Conservation (phyloP, 53 echinoderm and acorn worm species). For the Mesocentrotus franciscanus region DNA sequence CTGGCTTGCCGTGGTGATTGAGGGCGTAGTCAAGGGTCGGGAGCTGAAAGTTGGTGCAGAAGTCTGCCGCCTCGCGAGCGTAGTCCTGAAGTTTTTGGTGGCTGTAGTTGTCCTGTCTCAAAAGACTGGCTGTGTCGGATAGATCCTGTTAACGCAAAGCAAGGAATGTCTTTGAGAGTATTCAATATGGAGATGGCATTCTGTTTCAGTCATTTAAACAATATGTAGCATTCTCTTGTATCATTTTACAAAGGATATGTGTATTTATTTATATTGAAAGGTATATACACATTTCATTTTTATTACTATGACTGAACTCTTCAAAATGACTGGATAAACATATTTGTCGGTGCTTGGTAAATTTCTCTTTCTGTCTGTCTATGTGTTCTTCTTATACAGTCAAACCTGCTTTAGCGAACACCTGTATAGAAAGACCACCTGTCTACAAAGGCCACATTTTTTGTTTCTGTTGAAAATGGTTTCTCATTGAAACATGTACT, state of each 20-base stretch:
- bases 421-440: too few relatives aligned
- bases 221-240: background rate
- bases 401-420: too few relatives aligned
- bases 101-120: constrained; percentile 79
- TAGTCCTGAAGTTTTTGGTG: constrained; percentile 83
- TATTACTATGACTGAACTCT: too few relatives aligned
- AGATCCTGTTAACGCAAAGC: constrained; percentile 71
- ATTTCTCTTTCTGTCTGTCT: too few relatives aligned
- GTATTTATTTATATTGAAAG: too few relatives aligned
- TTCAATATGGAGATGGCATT: background rate
- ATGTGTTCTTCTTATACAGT: too few relatives aligned
- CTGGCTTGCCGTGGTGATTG: constrained; percentile 95
- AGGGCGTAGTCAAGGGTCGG: constrained; percentile 94
- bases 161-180: background rate
- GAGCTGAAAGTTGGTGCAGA: constrained; percentile 92
- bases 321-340: too few relatives aligned
- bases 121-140: constrained; percentile 81
- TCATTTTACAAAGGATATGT: background rate
- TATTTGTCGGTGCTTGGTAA: too few relatives aligned
- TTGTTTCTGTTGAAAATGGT: too few relatives aligned
- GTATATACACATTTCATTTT: too few relatives aligned
- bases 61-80: constrained; percentile 91
- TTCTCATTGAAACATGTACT: too few relatives aligned
- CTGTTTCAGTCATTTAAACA: background rate
- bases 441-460: too few relatives aligned